Evolutionary conservation across 1,140 invertebrate species (phyloP).

Genomic region (Drosophila pseudoananassae): DNA sequence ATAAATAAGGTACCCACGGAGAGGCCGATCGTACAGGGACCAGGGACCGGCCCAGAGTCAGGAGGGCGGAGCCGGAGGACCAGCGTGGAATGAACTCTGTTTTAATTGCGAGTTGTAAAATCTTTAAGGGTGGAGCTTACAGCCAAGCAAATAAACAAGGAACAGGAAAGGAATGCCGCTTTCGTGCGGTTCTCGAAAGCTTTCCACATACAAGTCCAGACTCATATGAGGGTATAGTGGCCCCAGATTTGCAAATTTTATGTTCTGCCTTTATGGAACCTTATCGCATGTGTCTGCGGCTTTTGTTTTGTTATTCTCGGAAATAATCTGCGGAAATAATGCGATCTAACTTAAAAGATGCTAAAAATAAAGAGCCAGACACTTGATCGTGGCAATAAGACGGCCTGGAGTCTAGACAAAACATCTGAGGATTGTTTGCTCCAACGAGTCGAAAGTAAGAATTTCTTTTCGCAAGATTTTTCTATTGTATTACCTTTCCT

Average conservation of each 20-base stretch:
- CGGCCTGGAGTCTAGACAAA: neutral
- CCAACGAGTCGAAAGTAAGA: slow-evolving; percentile 51
- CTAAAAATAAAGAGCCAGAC: neutral
- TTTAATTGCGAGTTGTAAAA: slow-evolving; percentile 65
- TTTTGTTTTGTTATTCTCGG: neutral
- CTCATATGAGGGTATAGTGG: too few species aligned
- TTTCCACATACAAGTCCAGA: neutral
- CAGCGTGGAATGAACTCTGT: slow-evolving; percentile 19
- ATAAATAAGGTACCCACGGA: slow-evolving; percentile 46
- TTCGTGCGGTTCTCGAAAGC: neutral
- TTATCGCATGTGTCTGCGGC: neutral
- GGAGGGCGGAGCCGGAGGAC: neutral
- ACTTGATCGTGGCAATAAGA: neutral
- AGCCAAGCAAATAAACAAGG: slow-evolving; percentile 25
- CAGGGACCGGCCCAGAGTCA: neutral
- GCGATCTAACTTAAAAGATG: neutral
- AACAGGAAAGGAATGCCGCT: slow-evolving; percentile 8
- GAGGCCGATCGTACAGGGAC: slow-evolving; percentile 3
- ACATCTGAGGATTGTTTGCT: neutral
- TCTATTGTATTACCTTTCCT: slow-evolving; percentile 58
- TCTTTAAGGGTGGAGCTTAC: slow-evolving; percentile 51
- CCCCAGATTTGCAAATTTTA: too few species aligned
- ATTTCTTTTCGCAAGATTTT: slow-evolving; percentile 52
- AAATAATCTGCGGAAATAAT: neutral
- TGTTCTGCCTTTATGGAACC: neutral